Percentiles rank a stretch among this genome's conserved stretches.
Evolutionary conservation across 2,888 invertebrate genomes (phyloP).

Genomic region (Sminthurides aquaticus): DNA sequence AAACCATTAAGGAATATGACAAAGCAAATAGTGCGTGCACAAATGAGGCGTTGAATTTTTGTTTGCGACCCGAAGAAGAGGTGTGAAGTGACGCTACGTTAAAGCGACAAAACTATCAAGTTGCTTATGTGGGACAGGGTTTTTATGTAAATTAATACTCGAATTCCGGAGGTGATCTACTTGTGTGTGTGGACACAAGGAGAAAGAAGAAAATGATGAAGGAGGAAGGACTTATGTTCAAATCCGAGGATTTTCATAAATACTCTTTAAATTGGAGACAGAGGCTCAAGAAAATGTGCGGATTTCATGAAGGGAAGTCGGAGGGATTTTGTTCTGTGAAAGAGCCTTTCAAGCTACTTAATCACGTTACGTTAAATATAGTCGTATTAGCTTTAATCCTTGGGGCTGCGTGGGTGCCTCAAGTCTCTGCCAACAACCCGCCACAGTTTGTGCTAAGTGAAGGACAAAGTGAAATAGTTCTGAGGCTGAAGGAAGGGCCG

Average conservation of each 20-base stretch:
- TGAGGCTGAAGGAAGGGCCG: constrained; percentile 77
- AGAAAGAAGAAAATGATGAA: no score
- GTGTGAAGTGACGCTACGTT: background rate
- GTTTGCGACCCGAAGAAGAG: background rate
- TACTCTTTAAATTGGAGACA: background rate
- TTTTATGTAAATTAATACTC: background rate
- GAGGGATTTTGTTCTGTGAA: background rate
- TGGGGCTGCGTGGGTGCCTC: background rate
- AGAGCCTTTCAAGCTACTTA: background rate
- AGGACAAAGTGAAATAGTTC: constrained; percentile 82
- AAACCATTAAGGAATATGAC: constrained; percentile 5
- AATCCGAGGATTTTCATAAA: background rate
- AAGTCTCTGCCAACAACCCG: constrained; percentile 57
- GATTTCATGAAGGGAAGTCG: background rate
- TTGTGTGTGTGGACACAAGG: no score
- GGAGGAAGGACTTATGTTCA: no score
- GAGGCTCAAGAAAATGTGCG: background rate
- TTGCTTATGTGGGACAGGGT: background rate
- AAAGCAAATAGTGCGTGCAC: constrained; percentile 9
- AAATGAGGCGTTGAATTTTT: background rate
- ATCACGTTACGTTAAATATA: background rate
- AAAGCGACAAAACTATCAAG: background rate
- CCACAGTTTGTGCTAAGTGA: constrained; percentile 75
- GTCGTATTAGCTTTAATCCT: background rate
- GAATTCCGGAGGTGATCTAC: no score